These are phyloP conservation scores for Turnix velox DNA, from an alignment of 2,113 vertebrate genomes.

Conservation along the genomic window DNA sequence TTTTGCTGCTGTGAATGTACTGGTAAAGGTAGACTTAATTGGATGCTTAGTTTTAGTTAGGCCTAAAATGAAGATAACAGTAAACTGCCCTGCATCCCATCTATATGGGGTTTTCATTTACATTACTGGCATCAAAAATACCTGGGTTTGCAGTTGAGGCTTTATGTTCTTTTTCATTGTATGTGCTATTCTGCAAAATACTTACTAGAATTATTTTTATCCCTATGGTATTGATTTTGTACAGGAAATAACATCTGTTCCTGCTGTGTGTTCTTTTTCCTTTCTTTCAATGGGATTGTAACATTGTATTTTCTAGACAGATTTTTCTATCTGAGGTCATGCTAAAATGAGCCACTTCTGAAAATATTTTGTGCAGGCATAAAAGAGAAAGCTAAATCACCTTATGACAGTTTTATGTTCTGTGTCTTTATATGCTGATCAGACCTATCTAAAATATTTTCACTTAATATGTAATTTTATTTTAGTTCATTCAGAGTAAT, in stretches of 20 bases:
- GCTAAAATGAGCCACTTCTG: neutral
- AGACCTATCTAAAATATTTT: neutral
- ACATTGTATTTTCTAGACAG: constrained; percentile 20
- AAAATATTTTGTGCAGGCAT: neutral
- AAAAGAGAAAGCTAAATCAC: neutral
- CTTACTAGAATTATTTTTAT: constrained; percentile 9
- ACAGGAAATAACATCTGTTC: constrained; percentile 43
- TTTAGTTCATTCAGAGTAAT: neutral
- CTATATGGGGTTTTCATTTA: neutral
- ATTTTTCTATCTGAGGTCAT: neutral
- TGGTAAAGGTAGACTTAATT: neutral
- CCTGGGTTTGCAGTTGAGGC: neutral
- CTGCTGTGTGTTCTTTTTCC: neutral
- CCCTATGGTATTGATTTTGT: neutral
- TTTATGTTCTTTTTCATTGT: constrained; percentile 3
- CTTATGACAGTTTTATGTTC: neutral
- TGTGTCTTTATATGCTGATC: neutral
- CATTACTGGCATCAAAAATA: neutral
- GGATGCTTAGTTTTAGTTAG: neutral
- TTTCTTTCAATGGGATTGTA: constrained; percentile 5
- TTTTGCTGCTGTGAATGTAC: neutral
- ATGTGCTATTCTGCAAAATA: neutral
- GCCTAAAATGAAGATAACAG: neutral
- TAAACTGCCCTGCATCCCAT: neutral
- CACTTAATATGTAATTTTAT: neutral